Evolutionary conservation across 1,140 invertebrate species (phyloP), one percentile per base, ranked within the genome.

Genomic region (Megathymus violae): DNA sequence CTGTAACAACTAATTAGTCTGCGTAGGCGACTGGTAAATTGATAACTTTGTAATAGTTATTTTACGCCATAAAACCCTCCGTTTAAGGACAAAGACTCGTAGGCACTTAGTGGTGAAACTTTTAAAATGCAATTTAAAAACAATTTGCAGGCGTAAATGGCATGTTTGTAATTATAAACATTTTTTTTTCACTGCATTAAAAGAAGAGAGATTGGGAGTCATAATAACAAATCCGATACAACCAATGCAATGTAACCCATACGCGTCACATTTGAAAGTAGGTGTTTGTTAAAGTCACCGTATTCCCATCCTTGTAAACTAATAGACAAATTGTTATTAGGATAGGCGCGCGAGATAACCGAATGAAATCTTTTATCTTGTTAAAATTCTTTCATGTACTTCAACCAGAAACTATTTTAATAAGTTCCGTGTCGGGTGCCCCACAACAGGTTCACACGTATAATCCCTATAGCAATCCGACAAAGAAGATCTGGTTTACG

Each of bases 401-500:
- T 19, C 19, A 41, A 71, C 34, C 56, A 64, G 54, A 73, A 83
- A 79, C 43, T 71, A 76, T 75, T 76, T 77, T 70, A 74, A 80
- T 74, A 78, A 74, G 70, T 75, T 79, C 64, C 70, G 58, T 69
- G 63, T 74, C 64, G 62, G 67, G 71, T 69, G 52, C 59, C 40
- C 36, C 64, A 67, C 62, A 60, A 76, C 68, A 56, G 62, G 64
- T 78, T 80, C 73, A 80, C 76, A 83, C 76, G 77, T 82, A 79
- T 77, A 80, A 84, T 77, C 71, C 73, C 71, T 76, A 77, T 75
- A 84, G 80, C 78, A 82, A 83, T 81, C 68, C 64, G 68, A 70
- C 62, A 65, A 72, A 70, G 70, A 74, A 78, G 80, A 87, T 85
- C 80, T 82, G 71, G 80, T 76, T 76, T 76, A 71, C 60, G 74